Base-by-base conservation (phyloP, 2,113 vertebrate genomes). In the Hirundichthys speculiger region DNA sequence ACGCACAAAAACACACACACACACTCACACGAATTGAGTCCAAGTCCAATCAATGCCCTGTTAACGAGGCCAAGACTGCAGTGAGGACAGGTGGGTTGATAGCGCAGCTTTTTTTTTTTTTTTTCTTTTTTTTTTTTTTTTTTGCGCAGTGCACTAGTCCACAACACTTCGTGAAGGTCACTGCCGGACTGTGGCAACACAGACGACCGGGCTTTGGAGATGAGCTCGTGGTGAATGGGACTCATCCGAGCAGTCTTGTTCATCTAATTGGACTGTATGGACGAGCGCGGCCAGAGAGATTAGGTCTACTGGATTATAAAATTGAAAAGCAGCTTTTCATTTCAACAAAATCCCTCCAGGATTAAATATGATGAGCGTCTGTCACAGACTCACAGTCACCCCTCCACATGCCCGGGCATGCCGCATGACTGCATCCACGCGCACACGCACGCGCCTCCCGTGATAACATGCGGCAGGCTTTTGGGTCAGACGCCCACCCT, bases 241-340 rank as follows among this genome's bases (percentile, higher is more conserved):
- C 63, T 77, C 82, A 78, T 84, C 77, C 54, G 24, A 50, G 58
- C 63, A 16, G 69, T 73, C 70, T 71, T 73, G 82, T 86, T 80
- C 75, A 63, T 85, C 84, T 90, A 89, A 90, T 89, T 90, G 87
- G 88, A 89, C 85, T 82, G 76, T 80, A 62, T 75, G 74, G 74
- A 79, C 14, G 40, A 54, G 69, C 41, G 62, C 20, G 46, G 73
- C 66, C 19, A 41, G 64, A 77, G 79, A 87, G 89, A 91, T 90
- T 90, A 90, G 85, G 88, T 75, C 74, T 73, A 76, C 84, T 64
- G 88, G 88, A 91, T 91, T 91, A 88, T 90, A 79, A 90, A 90
- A 89, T 86, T 90, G 77, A 89, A 90, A 91, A 91, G 86, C 89
- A 86, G 88, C 88, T 91, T 91, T 91, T 89, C 82, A 89, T 91